Conservation (phyloP, 1,140 invertebrate species). For the Sesamia nonagrioides region DNA sequence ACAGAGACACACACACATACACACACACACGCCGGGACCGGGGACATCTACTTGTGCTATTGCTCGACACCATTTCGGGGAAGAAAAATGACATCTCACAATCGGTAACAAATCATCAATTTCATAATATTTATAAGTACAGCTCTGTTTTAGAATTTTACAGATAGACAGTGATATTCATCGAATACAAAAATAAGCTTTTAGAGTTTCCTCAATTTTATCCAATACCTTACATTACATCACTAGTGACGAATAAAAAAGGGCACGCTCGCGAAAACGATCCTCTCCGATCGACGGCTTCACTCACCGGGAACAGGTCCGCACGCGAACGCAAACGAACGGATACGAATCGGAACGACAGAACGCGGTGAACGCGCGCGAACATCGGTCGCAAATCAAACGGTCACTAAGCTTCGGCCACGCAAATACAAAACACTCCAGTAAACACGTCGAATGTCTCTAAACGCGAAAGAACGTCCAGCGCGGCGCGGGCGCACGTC, state of each 20-base stretch:
- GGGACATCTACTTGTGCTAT: slow-evolving; percentile 51
- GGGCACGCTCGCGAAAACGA: slow-evolving; percentile 78
- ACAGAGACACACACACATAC: slow-evolving; percentile 25
- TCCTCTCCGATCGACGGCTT: slow-evolving; percentile 71
- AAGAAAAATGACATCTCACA: slow-evolving; percentile 82
- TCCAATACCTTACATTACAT: slow-evolving; percentile 81
- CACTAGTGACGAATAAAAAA: slow-evolving; percentile 80
- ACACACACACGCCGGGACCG: slow-evolving; percentile 51
- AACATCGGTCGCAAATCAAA: slow-evolving; percentile 83
- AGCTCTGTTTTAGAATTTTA: slow-evolving; percentile 79
- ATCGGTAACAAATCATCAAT: slow-evolving; percentile 64
- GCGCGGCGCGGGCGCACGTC: slow-evolving; percentile 64
- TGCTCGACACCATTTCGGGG: slow-evolving; percentile 82
- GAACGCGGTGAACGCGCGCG: slow-evolving; percentile 75
- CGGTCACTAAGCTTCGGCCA: slow-evolving; percentile 80
- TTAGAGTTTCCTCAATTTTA: slow-evolving; percentile 83
- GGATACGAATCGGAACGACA: slow-evolving; percentile 63
- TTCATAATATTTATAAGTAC: slow-evolving; percentile 61
- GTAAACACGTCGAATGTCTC: slow-evolving; percentile 77
- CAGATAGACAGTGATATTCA: slow-evolving; percentile 80
- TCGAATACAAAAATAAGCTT: slow-evolving; percentile 87
- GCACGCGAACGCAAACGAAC: slow-evolving; percentile 69
- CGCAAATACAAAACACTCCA: slow-evolving; percentile 82
- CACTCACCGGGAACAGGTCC: slow-evolving; percentile 67
- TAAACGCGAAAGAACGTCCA: slow-evolving; percentile 72